Evolutionary conservation across 2,797 vertebrate genomes (phyloP), one percentile per base, ranked within the genome.

Genomic region (Sorex maritimensis): DNA sequence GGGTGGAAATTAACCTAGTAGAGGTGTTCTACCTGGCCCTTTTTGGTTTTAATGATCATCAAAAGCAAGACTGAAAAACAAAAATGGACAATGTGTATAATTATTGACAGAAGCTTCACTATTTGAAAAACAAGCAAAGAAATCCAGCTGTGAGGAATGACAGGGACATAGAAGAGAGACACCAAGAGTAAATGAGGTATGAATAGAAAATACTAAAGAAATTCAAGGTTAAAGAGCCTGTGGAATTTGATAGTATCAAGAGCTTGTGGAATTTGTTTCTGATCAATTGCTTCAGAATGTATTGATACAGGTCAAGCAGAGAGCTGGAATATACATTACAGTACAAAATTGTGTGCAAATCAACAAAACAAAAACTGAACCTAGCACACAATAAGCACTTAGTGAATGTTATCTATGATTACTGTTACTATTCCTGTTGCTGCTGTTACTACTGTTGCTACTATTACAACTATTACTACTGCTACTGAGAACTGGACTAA

Each of bases 21-120:
- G 26, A 28, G 52, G 41, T 92, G 67, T 4, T 96, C 71, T 86
- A 75, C 89, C 84, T 74, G 82, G 61, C 75, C 72, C 83, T 94
- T 86, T 88, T 97, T 96, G 96, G 86, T 96, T 97, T 96, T 94
- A 96, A 24, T 69, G 92, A 96, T 91, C 84, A 95, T 88, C 94
- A 94, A 88, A 83, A 96, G 88, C 30, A 88, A 96, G 73, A 38
- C n/a, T 80, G 19, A 28, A 81, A 81, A 95, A 93, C 88, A 68
- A 92, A 93, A 94, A 95, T 74, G 63, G 77, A 77, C 96, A 90
- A 93, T 95, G 83, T 97, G 75, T 95, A 81, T 87, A 28, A 74
- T 91, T 88, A 94, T 89, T 96, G 82, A 82, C 67, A 88, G 49
- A 91, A 97, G 94, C 67, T 86, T 93, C 63, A 88, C 2, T 95